Base-by-base conservation (phyloP, 2,113 vertebrate genomes). In the Clarias gariepinus region DNA sequence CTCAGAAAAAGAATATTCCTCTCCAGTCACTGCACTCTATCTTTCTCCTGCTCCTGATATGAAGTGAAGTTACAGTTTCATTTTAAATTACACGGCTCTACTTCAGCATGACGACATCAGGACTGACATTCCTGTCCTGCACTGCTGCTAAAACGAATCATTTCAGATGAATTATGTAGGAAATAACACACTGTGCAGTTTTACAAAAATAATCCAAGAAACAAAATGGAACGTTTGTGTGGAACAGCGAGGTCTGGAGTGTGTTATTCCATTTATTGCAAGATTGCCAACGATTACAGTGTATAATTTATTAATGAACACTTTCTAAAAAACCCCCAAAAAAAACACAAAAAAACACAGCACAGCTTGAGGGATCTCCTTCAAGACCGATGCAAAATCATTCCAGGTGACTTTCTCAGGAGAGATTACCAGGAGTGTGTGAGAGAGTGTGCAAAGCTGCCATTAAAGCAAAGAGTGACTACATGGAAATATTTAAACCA, bases 1-100 rank as follows among this genome's bases (percentile, higher is more conserved):
- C 68, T 81, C 69, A 63, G 55, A 57, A 77, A 82, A 25, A 84
- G 82, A 81, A 30, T 68, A 30, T 61, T 60, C 87, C 63, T 88
- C 69, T 85, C 28, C 28, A 78, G 18, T 58, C 28, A 47, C 52
- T 66, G 4, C 47, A 76, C 68, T 52, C 63, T 19, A 18, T 36
- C 36, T 19, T 19, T 36, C 36, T 28, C 33, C 52, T 47, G 61
- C 30, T 87, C 9, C 23, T 83, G 58, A 68, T 86, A 74, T 74
- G 41, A 74, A 47, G 33, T 87, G 74, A 84, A 84, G 66, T 47
- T 68, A 52, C 69, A 83, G 57, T 47, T 58, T 61, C 60, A 57
- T 74, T 74, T 88, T 69, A 88, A 81, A 81, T 85, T 74, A 85
- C 12, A 4, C 3, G 41, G 33, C 21, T 47, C 71, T 74, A 36